A percentile compares a stretch with the other conserved stretches of the same genome.
phyloP scores from a whole-genome alignment of 2,113 vertebrate species.

The Sylvia atricapilla region DNA sequence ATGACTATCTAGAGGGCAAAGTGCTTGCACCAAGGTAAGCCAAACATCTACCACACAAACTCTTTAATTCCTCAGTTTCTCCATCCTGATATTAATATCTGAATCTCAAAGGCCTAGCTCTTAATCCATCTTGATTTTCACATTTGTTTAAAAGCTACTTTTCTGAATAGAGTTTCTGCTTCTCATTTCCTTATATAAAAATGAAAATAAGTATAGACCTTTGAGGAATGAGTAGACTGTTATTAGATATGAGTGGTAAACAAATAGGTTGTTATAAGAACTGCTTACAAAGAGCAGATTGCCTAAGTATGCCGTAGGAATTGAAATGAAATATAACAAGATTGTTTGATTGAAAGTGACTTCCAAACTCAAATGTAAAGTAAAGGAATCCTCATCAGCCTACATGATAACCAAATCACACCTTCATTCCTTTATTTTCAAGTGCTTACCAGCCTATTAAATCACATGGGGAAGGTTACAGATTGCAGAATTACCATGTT shows the following conservation, averaged over 20 bases:
- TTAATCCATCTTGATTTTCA: neutral
- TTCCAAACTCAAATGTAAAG: neutral
- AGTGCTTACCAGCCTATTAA: neutral
- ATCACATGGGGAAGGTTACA: neutral
- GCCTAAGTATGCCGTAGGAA: neutral
- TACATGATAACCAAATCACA: neutral
- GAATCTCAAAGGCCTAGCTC: neutral
- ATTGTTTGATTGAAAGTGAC: neutral
- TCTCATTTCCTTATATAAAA: neutral
- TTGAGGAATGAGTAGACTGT: neutral
- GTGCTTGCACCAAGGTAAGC: neutral
- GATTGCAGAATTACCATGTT: neutral
- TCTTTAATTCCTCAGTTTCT: neutral
- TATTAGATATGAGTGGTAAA: neutral
- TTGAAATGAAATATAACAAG: neutral
- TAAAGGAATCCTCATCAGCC: neutral
- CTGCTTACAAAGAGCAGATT: neutral
- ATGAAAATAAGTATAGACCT: neutral
- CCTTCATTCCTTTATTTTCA: neutral
- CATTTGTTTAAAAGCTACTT: neutral
- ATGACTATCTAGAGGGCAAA: neutral
- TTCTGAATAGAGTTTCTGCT: neutral
- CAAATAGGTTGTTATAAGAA: neutral
- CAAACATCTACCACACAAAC: neutral
- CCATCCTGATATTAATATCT: neutral